Base-by-base conservation (phyloP, 2,888 invertebrate genomes). In the Pseudanteris insignis region DNA sequence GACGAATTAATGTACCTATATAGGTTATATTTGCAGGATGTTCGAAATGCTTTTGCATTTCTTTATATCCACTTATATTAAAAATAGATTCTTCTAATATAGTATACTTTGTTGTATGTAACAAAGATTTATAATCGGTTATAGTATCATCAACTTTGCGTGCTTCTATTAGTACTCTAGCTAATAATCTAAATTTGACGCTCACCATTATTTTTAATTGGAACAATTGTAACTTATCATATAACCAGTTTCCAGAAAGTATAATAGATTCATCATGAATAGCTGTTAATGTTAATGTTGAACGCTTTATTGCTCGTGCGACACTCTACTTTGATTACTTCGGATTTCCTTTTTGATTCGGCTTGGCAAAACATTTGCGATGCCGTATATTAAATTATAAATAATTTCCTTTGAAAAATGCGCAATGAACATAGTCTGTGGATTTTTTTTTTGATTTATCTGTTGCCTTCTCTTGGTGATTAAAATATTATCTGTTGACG, bases 21-120 rank as follows among this genome's bases (percentile, higher is more conserved):
- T 53, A 36, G 1, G 29, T 43, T 6, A 36, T 36, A 14, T 43
- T 43, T 3, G 36, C 36, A n/a, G 29, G 24, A 25, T 41, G 41
- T 1, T 36, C 11, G 12, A 53, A 53, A 8, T 1, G 6, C 21
- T 43, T 53, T 5, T 11, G n/a, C 4, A 10, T 28, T 13, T 21
- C 28, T 12, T 53, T 8, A 11, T 29, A 53, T 5, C 15, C 36
- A 15, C 36, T 6, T 6, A 36, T 12, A 2, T 21, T 4, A n/a
- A 29, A 43, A 24, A 41, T 43, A 1, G 30, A 34, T 10, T 12
- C 7, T 10, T 53, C 53, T 10, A 53, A 14, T 6, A 30, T 11
- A 1, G 9, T 2, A 36, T 53, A 53, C 9, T 43, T 53, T 2
- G 8, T 7, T 25, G 36, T 21, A 12, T 34, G 33, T 8, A 41